These are phyloP conservation scores for Aporophyla nigra DNA, from an alignment of 2,888 invertebrate genomes.

Conservation along the genomic window DNA sequence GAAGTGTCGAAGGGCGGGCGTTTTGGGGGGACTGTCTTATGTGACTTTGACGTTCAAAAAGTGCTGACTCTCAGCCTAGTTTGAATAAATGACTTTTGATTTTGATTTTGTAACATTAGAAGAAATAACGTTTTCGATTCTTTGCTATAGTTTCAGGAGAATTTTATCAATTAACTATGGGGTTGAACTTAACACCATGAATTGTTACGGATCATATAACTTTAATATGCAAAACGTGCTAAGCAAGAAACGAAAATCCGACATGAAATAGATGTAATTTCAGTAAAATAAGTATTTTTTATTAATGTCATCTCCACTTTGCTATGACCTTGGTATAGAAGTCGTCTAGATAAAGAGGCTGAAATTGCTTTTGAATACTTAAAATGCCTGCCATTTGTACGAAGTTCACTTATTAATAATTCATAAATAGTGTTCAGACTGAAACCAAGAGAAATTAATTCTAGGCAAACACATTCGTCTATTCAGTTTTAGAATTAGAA, in stretches of 20 bases:
- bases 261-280: neutral
- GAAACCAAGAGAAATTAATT: neutral
- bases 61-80: too few relatives aligned
- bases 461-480: neutral
- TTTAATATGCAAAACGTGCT: neutral
- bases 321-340: neutral
- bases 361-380: neutral
- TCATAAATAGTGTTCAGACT: neutral
- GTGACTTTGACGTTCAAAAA: too few relatives aligned
- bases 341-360: slow-evolving; percentile 1
- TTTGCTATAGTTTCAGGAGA: neutral
- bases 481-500: too few relatives aligned
- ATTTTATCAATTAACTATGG: neutral
- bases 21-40: too few relatives aligned
- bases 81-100: too few relatives aligned
- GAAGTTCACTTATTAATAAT: neutral
- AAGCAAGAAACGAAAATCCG: neutral
- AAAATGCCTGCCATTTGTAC: neutral
- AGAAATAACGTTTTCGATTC: neutral
- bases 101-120: neutral
- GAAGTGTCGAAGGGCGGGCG: too few relatives aligned
- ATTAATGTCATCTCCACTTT: neutral
- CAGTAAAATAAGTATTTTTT: neutral
- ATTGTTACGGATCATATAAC: neutral
- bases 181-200: neutral